Evolutionary conservation across 2,113 vertebrate genomes (phyloP).

Genomic region (Galemys pyrenaicus): DNA sequence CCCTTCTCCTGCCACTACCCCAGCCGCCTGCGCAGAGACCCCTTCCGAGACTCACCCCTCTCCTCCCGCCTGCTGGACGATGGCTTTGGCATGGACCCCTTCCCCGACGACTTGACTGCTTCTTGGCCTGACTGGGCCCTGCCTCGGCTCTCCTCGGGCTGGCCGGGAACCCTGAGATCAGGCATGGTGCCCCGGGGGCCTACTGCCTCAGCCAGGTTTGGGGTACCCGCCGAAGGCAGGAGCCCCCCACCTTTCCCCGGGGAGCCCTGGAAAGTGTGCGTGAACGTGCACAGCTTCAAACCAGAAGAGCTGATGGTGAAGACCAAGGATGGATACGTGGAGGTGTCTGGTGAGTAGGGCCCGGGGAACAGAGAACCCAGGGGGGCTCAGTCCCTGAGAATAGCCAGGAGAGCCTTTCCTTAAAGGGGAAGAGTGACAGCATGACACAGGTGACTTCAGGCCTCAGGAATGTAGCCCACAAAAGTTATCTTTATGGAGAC

Average conservation of each 20-base stretch:
- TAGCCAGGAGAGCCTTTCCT: neutral
- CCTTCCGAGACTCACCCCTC: slow-evolving; percentile 92
- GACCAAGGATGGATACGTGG: slow-evolving; percentile 96
- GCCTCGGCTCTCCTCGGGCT: slow-evolving; percentile 92
- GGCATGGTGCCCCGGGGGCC: slow-evolving; percentile 88
- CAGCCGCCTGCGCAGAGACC: slow-evolving; percentile 91
- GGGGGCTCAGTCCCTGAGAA: neutral
- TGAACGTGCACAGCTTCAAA: slow-evolving; percentile 98
- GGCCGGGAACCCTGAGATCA: slow-evolving; percentile 88
- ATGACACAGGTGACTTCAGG: slow-evolving; percentile 55
- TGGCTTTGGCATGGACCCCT: slow-evolving; percentile 94
- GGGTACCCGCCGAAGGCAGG: slow-evolving; percentile 87
- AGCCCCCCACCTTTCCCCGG: slow-evolving; percentile 87
- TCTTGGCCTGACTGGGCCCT: slow-evolving; percentile 97
- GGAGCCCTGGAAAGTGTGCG: slow-evolving; percentile 99
- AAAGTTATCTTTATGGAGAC: neutral
- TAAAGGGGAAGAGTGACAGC: neutral
- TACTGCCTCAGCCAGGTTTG: slow-evolving; percentile 85
- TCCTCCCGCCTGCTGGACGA: slow-evolving; percentile 94
- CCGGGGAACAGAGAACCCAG: neutral
- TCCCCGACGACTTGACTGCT: slow-evolving; percentile 92
- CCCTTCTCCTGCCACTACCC: slow-evolving; percentile 89
- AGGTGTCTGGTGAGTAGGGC: slow-evolving; percentile 94
- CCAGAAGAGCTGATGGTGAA: slow-evolving; percentile 95
- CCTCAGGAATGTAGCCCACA: slow-evolving; percentile 39